Evolutionary conservation across 2,113 vertebrate species (phyloP).

Genomic region (Puffinus mauretanicus): DNA sequence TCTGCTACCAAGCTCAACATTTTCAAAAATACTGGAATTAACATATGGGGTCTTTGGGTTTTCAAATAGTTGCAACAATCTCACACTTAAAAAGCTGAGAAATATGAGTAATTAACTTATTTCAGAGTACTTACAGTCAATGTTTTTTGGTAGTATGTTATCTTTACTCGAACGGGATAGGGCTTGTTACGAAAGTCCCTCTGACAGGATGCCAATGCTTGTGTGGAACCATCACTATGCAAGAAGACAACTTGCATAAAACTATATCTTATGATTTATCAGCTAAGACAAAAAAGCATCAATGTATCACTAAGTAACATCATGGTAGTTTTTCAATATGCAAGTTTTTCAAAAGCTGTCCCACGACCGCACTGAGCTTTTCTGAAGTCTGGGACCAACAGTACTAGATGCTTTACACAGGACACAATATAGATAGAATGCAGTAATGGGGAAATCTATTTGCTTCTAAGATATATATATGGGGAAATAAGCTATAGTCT

Average conservation of each 20-base stretch:
- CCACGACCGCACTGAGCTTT: neutral
- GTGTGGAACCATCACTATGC: slow-evolving; percentile 86
- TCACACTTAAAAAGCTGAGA: neutral
- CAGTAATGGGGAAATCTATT: neutral
- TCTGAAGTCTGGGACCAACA: neutral
- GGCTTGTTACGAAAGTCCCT: slow-evolving; percentile 98
- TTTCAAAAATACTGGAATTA: neutral
- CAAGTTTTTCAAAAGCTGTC: neutral
- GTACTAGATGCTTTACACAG: neutral
- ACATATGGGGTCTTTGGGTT: neutral
- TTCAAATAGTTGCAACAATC: neutral
- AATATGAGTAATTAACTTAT: neutral
- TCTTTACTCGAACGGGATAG: slow-evolving; percentile 89
- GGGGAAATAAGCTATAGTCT: neutral
- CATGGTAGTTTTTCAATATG: neutral
- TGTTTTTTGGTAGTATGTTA: slow-evolving; percentile 86
- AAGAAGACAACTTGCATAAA: neutral
- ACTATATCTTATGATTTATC: neutral
- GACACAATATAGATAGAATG: neutral
- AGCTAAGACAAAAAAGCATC: neutral
- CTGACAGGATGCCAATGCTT: slow-evolving; percentile 89
- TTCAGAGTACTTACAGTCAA: slow-evolving; percentile 81
- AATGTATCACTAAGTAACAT: neutral
- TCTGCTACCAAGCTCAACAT: neutral
- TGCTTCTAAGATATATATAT: neutral